phyloP scores from a whole-genome alignment of 2,797 vertebrate species.

The Anomalospiza imberbis region DNA sequence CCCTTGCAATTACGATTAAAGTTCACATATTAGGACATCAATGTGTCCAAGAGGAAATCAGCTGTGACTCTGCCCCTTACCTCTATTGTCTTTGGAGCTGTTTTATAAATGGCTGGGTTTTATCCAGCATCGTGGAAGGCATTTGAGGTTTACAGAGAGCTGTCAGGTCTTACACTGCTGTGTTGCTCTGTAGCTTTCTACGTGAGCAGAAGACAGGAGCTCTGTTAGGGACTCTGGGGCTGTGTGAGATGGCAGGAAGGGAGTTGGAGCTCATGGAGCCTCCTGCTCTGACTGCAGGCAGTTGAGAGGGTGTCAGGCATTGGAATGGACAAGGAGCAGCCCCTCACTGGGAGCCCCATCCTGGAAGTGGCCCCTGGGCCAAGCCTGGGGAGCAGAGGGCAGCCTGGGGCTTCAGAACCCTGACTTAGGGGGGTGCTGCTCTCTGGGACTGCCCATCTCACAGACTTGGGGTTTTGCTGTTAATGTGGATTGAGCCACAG shows the following conservation, averaged over 20 bases:
- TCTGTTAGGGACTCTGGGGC: not conserved
- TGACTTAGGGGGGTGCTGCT: not conserved
- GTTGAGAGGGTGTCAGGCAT: accelerated
- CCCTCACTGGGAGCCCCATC: not conserved
- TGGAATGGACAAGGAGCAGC: not conserved
- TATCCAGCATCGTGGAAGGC: not conserved
- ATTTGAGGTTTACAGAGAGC: not conserved
- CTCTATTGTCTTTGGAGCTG: not conserved
- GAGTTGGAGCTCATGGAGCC: not conserved
- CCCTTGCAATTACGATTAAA: conserved; percentile 16
- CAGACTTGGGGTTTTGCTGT: not conserved
- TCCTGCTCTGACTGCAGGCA: not conserved
- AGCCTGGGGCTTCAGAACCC: not conserved
- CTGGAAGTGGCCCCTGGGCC: not conserved
- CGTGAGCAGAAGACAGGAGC: accelerated
- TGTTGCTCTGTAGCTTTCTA: not conserved
- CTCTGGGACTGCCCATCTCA: not conserved
- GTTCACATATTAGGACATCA: not conserved
- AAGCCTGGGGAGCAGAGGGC: not conserved
- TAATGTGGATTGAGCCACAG: not conserved
- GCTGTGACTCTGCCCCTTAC: not conserved
- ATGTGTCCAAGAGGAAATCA: not conserved
- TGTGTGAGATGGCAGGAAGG: not conserved
- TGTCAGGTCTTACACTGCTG: not conserved
- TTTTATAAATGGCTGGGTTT: not conserved